These are phyloP conservation scores for Orestias chungarensis DNA, from an alignment of 2,797 vertebrate species.

Conservation along the genomic window DNA sequence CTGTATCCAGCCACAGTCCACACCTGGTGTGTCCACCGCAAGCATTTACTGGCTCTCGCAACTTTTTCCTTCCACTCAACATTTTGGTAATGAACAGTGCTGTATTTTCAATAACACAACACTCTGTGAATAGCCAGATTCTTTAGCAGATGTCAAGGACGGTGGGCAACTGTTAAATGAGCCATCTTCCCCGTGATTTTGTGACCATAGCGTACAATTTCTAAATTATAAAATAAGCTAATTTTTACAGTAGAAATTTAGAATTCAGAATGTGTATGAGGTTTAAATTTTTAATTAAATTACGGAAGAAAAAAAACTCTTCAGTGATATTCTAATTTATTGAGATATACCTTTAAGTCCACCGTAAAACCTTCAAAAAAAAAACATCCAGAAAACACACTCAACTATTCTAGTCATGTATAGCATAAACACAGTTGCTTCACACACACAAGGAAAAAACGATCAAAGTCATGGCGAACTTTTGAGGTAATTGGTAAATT, in stretches of 20 bases:
- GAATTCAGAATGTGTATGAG: background rate
- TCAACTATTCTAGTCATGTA: conserved; percentile 61
- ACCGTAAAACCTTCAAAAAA: conserved; percentile 33
- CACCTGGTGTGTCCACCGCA: background rate
- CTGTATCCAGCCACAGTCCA: background rate
- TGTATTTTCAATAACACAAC: too few relatives aligned
- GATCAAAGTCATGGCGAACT: conserved; percentile 68
- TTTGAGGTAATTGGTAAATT: conserved; percentile 79
- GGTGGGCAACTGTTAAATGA: background rate
- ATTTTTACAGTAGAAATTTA: background rate
- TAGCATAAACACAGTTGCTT: conserved; percentile 58
- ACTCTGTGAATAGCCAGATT: background rate
- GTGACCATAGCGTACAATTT: background rate
- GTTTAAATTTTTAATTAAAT: background rate
- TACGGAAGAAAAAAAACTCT: background rate
- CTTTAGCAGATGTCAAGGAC: background rate
- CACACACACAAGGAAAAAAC: conserved; percentile 63
- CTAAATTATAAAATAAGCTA: background rate
- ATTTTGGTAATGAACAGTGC: background rate
- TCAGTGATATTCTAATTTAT: background rate
- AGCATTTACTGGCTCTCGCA: background rate
- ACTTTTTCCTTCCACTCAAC: background rate
- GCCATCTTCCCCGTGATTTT: background rate
- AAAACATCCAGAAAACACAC: conserved; percentile 50
- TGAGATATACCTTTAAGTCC: conserved; percentile 12